phyloP scores from a whole-genome alignment of 2,797 vertebrate species.

The Parauchenoglanis punctatus region DNA sequence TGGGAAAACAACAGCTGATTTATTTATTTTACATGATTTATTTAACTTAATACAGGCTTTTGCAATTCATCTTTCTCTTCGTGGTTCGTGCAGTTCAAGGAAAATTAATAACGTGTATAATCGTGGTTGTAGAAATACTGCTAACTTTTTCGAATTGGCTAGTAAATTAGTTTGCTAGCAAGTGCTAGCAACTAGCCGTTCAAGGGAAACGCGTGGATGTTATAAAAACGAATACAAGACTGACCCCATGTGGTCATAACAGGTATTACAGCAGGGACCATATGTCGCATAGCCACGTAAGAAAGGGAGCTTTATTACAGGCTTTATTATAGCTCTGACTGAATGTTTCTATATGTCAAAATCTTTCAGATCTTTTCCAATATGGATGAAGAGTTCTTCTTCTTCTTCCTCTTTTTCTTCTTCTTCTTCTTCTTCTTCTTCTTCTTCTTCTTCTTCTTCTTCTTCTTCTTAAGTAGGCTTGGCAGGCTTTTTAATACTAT shows the following conservation, averaged over 20 bases:
- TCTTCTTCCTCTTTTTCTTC: too few relatives aligned
- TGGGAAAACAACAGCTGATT: not conserved
- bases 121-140: not conserved
- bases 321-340: not conserved
- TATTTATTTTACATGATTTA: not conserved
- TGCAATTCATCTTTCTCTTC: not conserved
- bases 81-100: not conserved
- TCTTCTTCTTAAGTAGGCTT: not conserved
- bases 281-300: not conserved
- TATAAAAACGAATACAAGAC: conserved; percentile 31
- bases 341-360: not conserved
- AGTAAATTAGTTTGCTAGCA: not conserved
- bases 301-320: not conserved
- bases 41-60: not conserved
- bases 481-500: not conserved
- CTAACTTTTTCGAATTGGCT: not conserved
- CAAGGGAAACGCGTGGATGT: not conserved
- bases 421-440: not conserved
- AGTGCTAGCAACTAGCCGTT: not conserved
- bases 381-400: not conserved
- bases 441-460: too few relatives aligned
- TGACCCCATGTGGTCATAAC: conserved; percentile 1
- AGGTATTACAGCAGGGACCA: conserved; percentile 1
- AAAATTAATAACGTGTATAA: not conserved
- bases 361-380: not conserved